Evolutionary conservation across 2,113 vertebrate genomes (phyloP).

Genomic region (Chloropsis cyanopogon): DNA sequence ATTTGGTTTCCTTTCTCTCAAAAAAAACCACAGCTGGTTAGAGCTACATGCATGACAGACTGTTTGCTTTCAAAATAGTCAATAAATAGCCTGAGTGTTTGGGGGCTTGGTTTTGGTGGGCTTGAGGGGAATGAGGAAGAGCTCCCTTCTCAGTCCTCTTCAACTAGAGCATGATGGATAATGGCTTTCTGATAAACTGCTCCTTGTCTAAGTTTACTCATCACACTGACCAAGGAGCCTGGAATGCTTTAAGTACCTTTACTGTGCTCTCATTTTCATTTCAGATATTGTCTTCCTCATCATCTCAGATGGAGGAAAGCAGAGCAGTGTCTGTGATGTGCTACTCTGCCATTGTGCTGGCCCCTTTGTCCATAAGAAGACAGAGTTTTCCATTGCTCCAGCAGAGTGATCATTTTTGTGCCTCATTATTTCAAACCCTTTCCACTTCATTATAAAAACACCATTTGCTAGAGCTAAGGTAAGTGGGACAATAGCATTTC

Average conservation of each 20-base stretch:
- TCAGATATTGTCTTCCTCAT: not conserved
- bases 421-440: not conserved
- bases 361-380: not conserved
- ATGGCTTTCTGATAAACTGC: not conserved
- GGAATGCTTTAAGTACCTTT: not conserved
- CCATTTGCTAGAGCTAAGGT: not conserved
- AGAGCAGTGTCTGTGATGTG: not conserved
- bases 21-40: not conserved
- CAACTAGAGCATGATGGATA: not conserved
- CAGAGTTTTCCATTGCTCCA: not conserved
- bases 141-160: not conserved
- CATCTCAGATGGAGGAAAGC: not conserved
- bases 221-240: not conserved
- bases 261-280: not conserved
- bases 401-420: not conserved
- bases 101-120: not conserved
- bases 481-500: not conserved
- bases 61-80: not conserved
- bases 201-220: not conserved
- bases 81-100: not conserved
- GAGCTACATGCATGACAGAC: not conserved
- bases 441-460: conserved; percentile 2
- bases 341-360: not conserved
- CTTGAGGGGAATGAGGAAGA: not conserved
- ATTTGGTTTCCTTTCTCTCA: not conserved